Base-by-base conservation (phyloP, 2,797 vertebrate genomes). In the Anniella stebbinsi region DNA sequence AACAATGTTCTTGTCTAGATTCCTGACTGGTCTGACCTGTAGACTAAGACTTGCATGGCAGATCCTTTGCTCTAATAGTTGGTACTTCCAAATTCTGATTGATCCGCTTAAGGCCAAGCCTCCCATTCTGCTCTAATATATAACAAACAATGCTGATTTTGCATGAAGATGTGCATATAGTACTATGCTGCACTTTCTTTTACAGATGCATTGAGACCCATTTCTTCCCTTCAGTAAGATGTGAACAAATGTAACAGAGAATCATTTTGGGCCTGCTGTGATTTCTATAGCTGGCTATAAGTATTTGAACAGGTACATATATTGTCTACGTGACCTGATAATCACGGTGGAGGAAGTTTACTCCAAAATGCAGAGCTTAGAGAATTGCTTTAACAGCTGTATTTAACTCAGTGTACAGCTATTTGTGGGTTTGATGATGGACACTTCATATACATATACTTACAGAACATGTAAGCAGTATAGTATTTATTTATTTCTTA, bases 181-280 rank as follows among this genome's bases (percentile, higher is more conserved):
- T 2, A n/a, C 51, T 78, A 78, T 87, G 38, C 51, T 2, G 28
- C 13, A 2, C 82, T 90, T 89, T 2, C 88, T 91, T 91, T 2
- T 89, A 87, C 88, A 87, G 51, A 51, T 63, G 70, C 66, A 36
- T 88, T 80, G 84, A 81, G 85, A 85, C 69, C 84, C 89, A 87
- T 66, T 90, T 95, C 87, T 94, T 92, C 77, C 75, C 45, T n/a
- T 54, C 87, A 89, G 60, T 48, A 87, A 77, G 82, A 76, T 91
- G 87, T 92, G 86, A 86, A 88, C n/a, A 93, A 91, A 51, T 94
- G 89, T 91, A 94, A 57, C n/a, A 0, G 1, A 93, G 89, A 90
- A 94, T 54, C 92, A 93, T 30, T 77, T 0, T 75, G 94, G 88
- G 88, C 90, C 93, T 91, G 84, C 67, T 95, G 88, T 81, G 91